A percentile compares a stretch with the other conserved stretches of the same genome.
Conservation (phyloP, 2,113 vertebrate genomes). For the Tylochromis polylepis region DNA sequence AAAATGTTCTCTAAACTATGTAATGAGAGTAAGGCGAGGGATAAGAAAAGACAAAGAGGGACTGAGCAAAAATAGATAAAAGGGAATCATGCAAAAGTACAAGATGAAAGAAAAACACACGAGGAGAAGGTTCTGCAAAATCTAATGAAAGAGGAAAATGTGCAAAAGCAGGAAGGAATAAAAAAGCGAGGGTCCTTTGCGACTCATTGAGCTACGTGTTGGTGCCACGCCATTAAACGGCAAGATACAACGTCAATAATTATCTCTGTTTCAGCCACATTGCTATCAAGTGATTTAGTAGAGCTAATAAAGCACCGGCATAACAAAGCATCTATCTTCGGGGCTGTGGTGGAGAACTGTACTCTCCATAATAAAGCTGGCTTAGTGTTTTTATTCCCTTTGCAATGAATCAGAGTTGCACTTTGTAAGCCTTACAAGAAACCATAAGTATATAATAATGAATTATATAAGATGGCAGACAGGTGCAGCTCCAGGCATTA, state of each 20-base stretch:
- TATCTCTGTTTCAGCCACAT: conserved; percentile 20
- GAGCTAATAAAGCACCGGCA: conserved; percentile 26
- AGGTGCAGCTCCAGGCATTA: conserved; percentile 3
- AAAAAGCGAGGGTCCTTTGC: conserved; percentile 5
- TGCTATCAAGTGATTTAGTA: conserved; percentile 46
- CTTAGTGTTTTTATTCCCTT: conserved; percentile 17
- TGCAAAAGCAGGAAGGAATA: background rate
- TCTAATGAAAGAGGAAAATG: background rate
- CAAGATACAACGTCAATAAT: conserved; percentile 38
- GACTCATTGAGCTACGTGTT: conserved; percentile 36
- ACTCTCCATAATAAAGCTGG: conserved; percentile 30
- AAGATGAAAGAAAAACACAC: background rate
- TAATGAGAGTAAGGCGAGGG: conserved; percentile 1
- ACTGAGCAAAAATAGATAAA: conserved; percentile 8
- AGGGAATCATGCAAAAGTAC: background rate
- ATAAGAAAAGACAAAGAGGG: background rate
- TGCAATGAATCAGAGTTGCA: conserved; percentile 38
- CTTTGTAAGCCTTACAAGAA: conserved; percentile 26
- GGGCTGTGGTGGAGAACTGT: background rate
- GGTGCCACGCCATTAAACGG: conserved; percentile 18
- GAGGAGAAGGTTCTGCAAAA: background rate
- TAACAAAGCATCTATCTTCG: conserved; percentile 15
- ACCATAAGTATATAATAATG: conserved; percentile 50
- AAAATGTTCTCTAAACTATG: background rate
- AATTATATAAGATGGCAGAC: conserved; percentile 40